A percentile compares a stretch with the other conserved stretches of the same genome.
Conservation (phyloP, 2,797 vertebrate genomes). For the Neostethus bicornis region DNA sequence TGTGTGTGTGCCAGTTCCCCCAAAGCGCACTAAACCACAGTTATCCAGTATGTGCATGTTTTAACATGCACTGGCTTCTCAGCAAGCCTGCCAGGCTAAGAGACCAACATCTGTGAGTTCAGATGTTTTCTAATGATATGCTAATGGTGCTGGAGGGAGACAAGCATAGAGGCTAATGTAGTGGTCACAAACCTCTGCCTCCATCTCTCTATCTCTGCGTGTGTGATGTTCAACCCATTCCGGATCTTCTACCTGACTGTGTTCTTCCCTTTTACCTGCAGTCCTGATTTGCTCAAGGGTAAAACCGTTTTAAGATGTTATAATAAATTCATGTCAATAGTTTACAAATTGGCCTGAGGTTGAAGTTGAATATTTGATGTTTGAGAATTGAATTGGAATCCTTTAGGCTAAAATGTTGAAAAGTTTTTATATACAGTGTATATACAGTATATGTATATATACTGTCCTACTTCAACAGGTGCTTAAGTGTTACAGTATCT, state of each 20-base stretch:
- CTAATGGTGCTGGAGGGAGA: conserved; percentile 75
- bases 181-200: conserved; percentile 68
- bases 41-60: conserved; percentile 28
- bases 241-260: not conserved
- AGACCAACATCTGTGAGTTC: conserved; percentile 79
- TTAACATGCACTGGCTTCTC: conserved; percentile 54
- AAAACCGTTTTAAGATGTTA: not conserved
- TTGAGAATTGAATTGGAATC: not conserved
- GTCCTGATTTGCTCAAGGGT: not conserved
- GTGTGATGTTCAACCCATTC: conserved; percentile 5
- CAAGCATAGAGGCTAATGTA: conserved; percentile 69
- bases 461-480: not conserved
- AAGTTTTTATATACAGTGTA: not conserved
- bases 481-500: not conserved
- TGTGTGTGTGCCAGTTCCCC: conserved; percentile 25
- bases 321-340: not conserved
- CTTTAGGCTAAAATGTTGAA: not conserved
- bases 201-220: conserved; percentile 35
- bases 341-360: not conserved
- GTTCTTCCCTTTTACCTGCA: not conserved
- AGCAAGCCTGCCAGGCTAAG: conserved; percentile 72
- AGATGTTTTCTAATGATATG: conserved; percentile 82
- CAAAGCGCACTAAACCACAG: conserved; percentile 30
- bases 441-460: not conserved
- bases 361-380: not conserved